Base-by-base conservation (phyloP, 2,797 vertebrate species). In the Microctenopoma lineatum region DNA sequence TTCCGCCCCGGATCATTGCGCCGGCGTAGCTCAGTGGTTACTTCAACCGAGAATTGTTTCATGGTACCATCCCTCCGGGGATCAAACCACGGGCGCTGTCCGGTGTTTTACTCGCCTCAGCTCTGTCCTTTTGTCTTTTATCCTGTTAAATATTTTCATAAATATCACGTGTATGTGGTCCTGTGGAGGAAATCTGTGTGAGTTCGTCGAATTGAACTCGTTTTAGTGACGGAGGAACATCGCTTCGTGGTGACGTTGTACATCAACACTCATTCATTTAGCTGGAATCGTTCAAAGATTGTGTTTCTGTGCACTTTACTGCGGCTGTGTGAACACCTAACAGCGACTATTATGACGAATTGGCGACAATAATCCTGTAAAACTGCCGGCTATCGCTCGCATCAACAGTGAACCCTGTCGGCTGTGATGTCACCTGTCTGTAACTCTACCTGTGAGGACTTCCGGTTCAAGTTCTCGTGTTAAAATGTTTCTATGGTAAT, bases 1-100 rank as follows among this genome's bases (percentile, higher is more conserved):
- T 56, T 51, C 16, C 18, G 2, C 0, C 0, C 0, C 0, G 0
- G 0, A 0, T 0, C 0, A 0, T 0, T 0, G 64, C 45, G 21
- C 64, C 65, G 71, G 67, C 18, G 2, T 75, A 69, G 71, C 74
- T 84, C 81, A 80, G 75, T 53, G 71, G 82, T 81, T 84, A 73
- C 57, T 69, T 73, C 47, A 2, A 7, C 15, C 42, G 15, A 16
- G 16, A 44, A 2, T 3, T 42, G 1, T 15, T 42, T 42, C 13
- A 13, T n/a, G 16, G 42, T n/a, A 7, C 15, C 1, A 6, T 44
- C 15, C 42, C 42, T 44, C 15, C 16, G 5, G 42, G 42, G 42
- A 44, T 72, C 55, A 0, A 65, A 59, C 41, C 70, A 1, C 47
- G 47, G 55, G 47, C 25, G 47, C 54, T 32, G 54, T 46, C 47